Conservation (phyloP, 2,797 vertebrate species). For the Macrochelys suwanniensis region DNA sequence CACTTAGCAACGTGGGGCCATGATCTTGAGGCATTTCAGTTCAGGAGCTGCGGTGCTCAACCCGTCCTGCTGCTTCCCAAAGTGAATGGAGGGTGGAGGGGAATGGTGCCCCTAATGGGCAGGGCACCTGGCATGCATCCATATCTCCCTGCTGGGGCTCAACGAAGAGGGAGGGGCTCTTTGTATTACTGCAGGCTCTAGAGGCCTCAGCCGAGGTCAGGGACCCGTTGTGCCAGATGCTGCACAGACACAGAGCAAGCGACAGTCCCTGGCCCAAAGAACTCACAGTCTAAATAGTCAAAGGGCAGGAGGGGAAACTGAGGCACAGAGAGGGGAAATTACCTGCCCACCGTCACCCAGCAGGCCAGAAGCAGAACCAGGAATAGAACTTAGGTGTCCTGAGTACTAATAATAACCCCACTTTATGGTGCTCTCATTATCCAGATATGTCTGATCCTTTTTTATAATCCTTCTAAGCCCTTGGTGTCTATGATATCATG, state of each 20-base stretch:
- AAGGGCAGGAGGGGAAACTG: not conserved
- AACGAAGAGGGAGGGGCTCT: too few relatives aligned
- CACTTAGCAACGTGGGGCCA: not conserved
- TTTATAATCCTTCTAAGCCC: not conserved
- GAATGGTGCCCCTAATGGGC: not conserved
- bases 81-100: not conserved
- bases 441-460: not conserved
- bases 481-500: not conserved
- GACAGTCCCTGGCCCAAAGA: too few relatives aligned
- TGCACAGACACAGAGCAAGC: not conserved
- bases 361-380: not conserved
- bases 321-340: not conserved
- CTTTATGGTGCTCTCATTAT: not conserved
- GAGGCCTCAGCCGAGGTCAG: too few relatives aligned
- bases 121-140: too few relatives aligned
- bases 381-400: not conserved
- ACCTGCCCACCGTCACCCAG: not conserved
- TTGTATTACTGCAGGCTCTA: too few relatives aligned
- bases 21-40: not conserved
- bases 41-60: not conserved
- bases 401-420: not conserved
- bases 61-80: too few relatives aligned
- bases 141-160: too few relatives aligned
- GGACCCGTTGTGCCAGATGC: too few relatives aligned
- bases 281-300: not conserved